Base-by-base conservation (phyloP, 1,140 invertebrate genomes). In the Drosophila watanabei region DNA sequence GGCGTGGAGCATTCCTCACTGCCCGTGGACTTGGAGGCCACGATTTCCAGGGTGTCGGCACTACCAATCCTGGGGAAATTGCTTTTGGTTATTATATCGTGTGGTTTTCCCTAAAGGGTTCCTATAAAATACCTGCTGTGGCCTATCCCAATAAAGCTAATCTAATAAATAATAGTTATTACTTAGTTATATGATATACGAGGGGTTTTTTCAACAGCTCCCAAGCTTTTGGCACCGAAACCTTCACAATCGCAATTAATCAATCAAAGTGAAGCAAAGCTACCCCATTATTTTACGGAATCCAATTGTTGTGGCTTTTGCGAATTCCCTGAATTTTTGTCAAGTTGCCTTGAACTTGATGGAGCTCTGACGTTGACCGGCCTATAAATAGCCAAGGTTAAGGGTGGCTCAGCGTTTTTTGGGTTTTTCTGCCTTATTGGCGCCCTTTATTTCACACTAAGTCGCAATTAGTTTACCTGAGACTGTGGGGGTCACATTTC, bases 1-100 rank as follows among this genome's bases (percentile, higher is more conserved):
- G 94, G 94, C 41, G 92, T 93, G 28, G 92, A 93, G 41, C 92
- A 92, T 56, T 93, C 92, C 60, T 90, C 85, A 61, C 92, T 93
- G 51, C 85, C 84, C 16, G 85, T 91, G 11, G 92, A 93, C 16
- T 93, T 93, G 32, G 92, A 93, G 45, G 92, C 92, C 7, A 93
- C 88, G 37, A 93, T 85, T 84, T 93, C 92, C 65, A 93, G 52
- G 6, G 92, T 93, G 62, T 93, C 92, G 13, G 92, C 92, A 51
- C 92, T 93, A 37, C 92, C 92, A 79, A 93, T 93, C 75, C 92
- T 93, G 20, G 11, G 33, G 4, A 51, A 51, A 69, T 32, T 70
- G 24, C 33, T 14, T 16, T 2, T 8, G 5, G 33, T 24, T 18
- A 54, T 54, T 35, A 54, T 51, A 16, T 49, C 4, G 16, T 51